Conservation (phyloP, 1,140 invertebrate genomes). For the Dreissena rostriformis region DNA sequence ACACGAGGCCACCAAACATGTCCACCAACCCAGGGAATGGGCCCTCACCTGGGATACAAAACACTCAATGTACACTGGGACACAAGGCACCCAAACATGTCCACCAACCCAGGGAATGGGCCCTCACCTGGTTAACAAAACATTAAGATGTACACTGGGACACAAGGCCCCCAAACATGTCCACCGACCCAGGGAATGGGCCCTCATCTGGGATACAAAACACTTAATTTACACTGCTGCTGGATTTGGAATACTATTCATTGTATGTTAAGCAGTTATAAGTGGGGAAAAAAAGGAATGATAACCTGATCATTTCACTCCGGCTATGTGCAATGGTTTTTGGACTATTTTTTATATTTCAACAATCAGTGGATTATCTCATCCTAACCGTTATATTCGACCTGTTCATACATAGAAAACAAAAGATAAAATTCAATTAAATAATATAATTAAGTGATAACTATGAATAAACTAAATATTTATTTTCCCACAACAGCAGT, state of each 20-base stretch:
- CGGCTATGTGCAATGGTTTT: too few species aligned
- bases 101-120: conserved; percentile 34
- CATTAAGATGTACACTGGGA: background rate
- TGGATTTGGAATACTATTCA: background rate
- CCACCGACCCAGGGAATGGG: conserved; percentile 31
- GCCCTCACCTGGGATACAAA: conserved; percentile 18
- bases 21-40: conserved; percentile 41
- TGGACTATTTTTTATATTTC: too few species aligned
- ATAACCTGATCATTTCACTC: background rate
- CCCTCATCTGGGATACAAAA: conserved; percentile 22
- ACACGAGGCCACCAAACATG: conserved; percentile 35
- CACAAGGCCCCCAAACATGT: conserved; percentile 40
- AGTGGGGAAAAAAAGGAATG: background rate
- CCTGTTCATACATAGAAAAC: too few species aligned
- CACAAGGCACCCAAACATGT: conserved; percentile 38
- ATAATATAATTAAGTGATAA: too few species aligned
- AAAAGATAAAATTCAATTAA: too few species aligned
- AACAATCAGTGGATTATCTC: too few species aligned
- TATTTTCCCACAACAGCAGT: too few species aligned
- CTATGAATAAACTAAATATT: too few species aligned
- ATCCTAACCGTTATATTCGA: too few species aligned
- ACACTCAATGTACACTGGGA: background rate
- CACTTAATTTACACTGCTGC: background rate
- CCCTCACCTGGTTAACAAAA: conserved; percentile 22
- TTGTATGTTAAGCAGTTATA: background rate